Conservation (phyloP, 1,140 invertebrate species). For the Drosophila littoralis region DNA sequence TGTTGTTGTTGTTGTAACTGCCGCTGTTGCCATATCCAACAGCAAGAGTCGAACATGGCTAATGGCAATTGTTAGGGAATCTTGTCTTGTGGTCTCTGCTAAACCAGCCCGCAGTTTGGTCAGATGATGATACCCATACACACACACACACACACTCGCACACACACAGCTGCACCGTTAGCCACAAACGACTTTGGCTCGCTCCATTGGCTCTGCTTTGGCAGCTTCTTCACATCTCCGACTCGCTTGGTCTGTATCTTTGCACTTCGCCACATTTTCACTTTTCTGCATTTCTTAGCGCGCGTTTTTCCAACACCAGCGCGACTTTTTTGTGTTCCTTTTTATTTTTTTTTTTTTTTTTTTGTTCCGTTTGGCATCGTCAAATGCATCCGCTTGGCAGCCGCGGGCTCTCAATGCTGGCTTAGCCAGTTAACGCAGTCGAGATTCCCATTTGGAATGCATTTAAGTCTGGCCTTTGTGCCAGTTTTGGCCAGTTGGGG, state of each 20-base stretch:
- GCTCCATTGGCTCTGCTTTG: conserved; percentile 38
- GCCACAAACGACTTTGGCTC: conserved; percentile 53
- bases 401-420: conserved; percentile 53
- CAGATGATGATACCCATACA: conserved; percentile 24
- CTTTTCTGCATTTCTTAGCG: conserved; percentile 58
- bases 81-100: conserved; percentile 53
- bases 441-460: conserved; percentile 34
- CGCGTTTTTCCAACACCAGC: conserved; percentile 18
- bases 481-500: conserved; percentile 20
- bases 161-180: conserved; percentile 32
- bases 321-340: conserved; percentile 9
- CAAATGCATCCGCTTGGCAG: conserved; percentile 71
- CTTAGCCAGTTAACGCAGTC: conserved; percentile 66
- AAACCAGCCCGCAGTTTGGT: conserved; percentile 33
- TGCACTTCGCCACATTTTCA: conserved; percentile 57
- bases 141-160: conserved; percentile 9
- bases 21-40: conserved; percentile 40
- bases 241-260: background rate
- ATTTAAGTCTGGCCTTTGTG: conserved; percentile 28
- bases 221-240: conserved; percentile 3
- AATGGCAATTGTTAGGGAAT: conserved; percentile 71
- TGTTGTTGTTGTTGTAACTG: conserved; percentile 33
- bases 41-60: conserved; percentile 66
- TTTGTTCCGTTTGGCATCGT: conserved; percentile 54
- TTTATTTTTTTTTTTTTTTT: conserved; percentile 10